Conservation (phyloP, 1,140 invertebrate species). For the Odontomachus brunneus region DNA sequence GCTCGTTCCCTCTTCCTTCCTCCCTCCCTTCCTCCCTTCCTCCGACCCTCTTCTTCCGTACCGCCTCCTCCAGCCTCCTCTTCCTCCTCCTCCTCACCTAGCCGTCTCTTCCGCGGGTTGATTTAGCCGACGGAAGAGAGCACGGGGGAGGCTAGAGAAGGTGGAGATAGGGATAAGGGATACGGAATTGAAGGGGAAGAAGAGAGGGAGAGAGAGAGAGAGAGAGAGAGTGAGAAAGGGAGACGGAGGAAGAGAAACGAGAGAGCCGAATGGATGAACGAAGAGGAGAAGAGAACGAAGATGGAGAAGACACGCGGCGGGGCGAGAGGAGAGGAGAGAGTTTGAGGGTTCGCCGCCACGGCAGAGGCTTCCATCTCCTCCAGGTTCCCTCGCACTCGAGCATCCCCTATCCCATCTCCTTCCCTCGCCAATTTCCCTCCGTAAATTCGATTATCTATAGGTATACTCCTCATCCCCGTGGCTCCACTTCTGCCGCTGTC, state of each 20-base stretch:
- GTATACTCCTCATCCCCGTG: conserved; percentile 70
- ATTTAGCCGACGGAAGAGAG: conserved; percentile 65
- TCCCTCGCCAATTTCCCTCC: conserved; percentile 80
- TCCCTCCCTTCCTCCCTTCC: conserved; percentile 43
- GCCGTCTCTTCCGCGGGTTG: conserved; percentile 63
- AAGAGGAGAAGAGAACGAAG: conserved; percentile 11
- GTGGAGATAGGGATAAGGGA: conserved; percentile 31
- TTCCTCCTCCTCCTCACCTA: conserved; percentile 45
- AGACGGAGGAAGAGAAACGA: conserved; percentile 8
- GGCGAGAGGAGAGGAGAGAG: conserved; percentile 33
- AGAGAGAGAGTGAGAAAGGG: conserved; percentile 11
- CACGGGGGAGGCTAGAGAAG: conserved; percentile 32
- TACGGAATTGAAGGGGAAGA: conserved; percentile 29
- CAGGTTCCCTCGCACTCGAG: conserved; percentile 49
- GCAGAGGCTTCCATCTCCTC: conserved; percentile 64
- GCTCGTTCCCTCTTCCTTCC: conserved; percentile 60
- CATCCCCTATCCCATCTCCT: conserved; percentile 61
- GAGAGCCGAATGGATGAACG: conserved; percentile 33
- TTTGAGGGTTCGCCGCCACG: conserved; percentile 69
- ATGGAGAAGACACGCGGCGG: conserved; percentile 1
- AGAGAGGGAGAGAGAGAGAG: conserved; percentile 15
- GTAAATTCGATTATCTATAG: conserved; percentile 84
- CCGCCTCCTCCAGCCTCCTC: conserved; percentile 41
- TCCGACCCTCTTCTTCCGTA: conserved; percentile 32
- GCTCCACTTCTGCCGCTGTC: conserved; percentile 22